Conservation (phyloP, 2,113 vertebrate genomes). For the Macrotis lagotis region DNA sequence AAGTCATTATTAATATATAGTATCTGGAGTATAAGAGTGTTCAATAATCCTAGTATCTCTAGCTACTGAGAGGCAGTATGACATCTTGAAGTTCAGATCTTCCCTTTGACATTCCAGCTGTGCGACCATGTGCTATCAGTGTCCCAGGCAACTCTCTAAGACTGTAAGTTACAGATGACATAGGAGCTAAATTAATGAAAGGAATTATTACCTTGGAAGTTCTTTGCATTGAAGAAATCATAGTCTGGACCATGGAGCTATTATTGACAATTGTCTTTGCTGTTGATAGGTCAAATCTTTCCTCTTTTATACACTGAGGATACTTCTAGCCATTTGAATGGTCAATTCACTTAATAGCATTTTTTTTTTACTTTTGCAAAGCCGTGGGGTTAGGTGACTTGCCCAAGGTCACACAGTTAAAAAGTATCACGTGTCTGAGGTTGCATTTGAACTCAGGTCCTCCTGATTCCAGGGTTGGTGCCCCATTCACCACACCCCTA, state of each 20-base stretch:
- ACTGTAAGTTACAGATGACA: background rate
- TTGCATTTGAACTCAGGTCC: too few species aligned
- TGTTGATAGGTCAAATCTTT: background rate
- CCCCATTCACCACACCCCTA: too few species aligned
- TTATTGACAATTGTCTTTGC: conserved; percentile 15
- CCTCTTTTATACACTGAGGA: conserved; percentile 3
- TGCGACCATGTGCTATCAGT: background rate
- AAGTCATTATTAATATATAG: conserved; percentile 53
- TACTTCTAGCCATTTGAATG: conserved; percentile 12
- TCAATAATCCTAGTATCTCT: conserved; percentile 55
- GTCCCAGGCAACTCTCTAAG: background rate
- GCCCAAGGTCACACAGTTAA: too few species aligned
- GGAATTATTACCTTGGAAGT: background rate
- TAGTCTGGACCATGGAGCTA: background rate
- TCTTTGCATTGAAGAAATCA: background rate
- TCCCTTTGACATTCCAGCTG: background rate
- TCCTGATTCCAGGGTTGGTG: too few species aligned
- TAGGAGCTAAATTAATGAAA: too few species aligned
- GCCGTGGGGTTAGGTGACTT: too few species aligned
- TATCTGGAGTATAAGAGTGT: conserved; percentile 50
- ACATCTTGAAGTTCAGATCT: background rate
- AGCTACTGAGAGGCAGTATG: background rate
- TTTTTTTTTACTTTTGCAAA: too few species aligned
- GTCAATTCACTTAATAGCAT: background rate
- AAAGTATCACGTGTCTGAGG: too few species aligned